Base-by-base conservation (phyloP, 2,888 invertebrate genomes). In the Pantelozetes paolii region DNA sequence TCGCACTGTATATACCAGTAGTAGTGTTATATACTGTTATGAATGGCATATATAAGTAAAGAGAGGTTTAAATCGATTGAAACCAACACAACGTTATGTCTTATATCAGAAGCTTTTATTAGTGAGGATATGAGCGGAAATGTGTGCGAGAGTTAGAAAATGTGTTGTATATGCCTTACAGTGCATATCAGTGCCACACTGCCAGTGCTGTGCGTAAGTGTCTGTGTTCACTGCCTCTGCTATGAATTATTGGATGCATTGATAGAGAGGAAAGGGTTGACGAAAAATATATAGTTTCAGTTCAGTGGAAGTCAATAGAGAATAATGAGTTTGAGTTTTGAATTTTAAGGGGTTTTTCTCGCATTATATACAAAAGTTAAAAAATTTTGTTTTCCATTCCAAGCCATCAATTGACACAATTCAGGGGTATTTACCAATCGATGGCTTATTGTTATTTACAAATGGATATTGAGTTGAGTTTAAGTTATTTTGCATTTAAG, bases 61-160 rank as follows among this genome's bases (percentile, higher is more conserved):
- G n/a, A 48, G 28, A 57, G 57, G 57, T 57, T 26, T 57, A 57
- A 28, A 57, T 57, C 57, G 57, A 57, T 57, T 23, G 57, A 57
- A 57, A 57, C 57, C 20, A 48, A 48, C 48, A 48, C 48, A 48
- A n/a, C 15, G 48, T 48, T 48, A 13, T 57, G 26, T 57, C 57
- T 57, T 57, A 57, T 28, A 57, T 20, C 57, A 57, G 57, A 57
- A 23, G 57, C 57, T 57, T 57, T 57, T 57, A 57, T 57, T 57
- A 57, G 48, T 48, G 2, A 36, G 36, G n/a, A n/a, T 9, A 15
- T 48, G n/a, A 48, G 15, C 48, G 48, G 48, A 48, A 48, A 48
- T 48, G 48, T 48, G 48, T 48, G 48, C n/a, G n/a, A 15, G 18
- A 48, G 48, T 48, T 48, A 48, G 48, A 48, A 48, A 48, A 48